Base-by-base conservation (phyloP, 2,888 invertebrate genomes). In the Tenthredo notha region DNA sequence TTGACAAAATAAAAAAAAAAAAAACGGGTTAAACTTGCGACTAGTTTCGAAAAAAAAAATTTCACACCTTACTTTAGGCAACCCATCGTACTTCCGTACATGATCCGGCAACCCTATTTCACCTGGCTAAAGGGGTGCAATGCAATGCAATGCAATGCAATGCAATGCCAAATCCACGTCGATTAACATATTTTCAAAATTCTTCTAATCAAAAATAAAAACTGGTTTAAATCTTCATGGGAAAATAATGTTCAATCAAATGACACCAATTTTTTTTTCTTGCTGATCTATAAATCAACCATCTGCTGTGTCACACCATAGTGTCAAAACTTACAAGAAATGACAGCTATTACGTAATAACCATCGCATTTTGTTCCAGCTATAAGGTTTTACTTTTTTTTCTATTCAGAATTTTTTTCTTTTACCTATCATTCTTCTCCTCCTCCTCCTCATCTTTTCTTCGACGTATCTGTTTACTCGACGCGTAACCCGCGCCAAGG, bases 31-130 rank as follows among this genome's bases (percentile, higher is more conserved):
- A 9, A 2, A 25, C 29, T 54, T 9, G 15, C 5, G 12, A 9
- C 18, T 9, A 77, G 67, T 74, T 37, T 50, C 1, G 5, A 21
- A 74, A 40, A 10, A 6, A 25, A 40, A 37, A 61, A 40, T 61
- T n/a, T n/a, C 61, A 80, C 67, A 47, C 83, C 83, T 47, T 43
- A 83, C 47, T 67, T 0, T 83, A 83, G 83, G 83, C 83, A 83
- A 83, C 83, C 67, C 83, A 1, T 58, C n/a, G 37, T 33, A 70
- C 65, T 10, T 70, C 29, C 67, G 50, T 67, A 70, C 47, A 29
- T 10, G 65, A 67, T 70, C n/a, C 83, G 29, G 83, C 83, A 83
- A 83, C 83, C 67, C 18, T 37, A n/a, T 21, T 0, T 18, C 58
- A 15, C 15, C 43, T 25, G n/a, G 50, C 70, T n/a, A n/a, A 43